A percentile compares a stretch with the other conserved stretches of the same genome.
These are phyloP conservation scores for Alethe diademata DNA, from an alignment of 2,113 vertebrate genomes.

Conservation along the genomic window DNA sequence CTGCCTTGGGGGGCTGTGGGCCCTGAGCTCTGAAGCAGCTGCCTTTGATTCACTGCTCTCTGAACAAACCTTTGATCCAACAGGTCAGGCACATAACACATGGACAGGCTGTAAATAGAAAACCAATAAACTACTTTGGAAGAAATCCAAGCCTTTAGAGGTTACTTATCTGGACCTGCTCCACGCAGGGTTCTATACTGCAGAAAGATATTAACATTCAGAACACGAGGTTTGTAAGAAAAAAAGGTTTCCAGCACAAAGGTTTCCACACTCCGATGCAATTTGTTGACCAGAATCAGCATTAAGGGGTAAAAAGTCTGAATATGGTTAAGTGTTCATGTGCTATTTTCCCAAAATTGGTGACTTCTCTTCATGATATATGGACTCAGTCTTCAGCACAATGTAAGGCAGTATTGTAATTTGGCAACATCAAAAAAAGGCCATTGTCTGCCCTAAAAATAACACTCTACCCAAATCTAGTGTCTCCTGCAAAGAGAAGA, in stretches of 20 bases:
- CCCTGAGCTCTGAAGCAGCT: neutral
- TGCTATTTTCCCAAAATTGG: fast-evolving
- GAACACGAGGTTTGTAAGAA: neutral
- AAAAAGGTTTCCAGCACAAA: neutral
- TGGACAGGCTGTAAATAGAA: neutral
- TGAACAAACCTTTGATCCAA: neutral
- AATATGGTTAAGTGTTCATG: neutral
- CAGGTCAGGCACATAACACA: neutral
- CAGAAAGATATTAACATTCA: neutral
- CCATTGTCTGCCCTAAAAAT: neutral
- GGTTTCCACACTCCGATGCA: neutral
- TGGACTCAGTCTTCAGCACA: neutral
- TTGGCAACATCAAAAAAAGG: neutral
- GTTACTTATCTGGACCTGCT: neutral
- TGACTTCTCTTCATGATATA: neutral
- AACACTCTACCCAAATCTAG: neutral
- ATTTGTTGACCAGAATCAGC: neutral
- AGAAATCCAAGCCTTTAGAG: neutral
- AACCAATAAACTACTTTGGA: neutral
- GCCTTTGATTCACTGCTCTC: neutral
- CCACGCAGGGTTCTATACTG: neutral
- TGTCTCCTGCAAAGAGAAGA: neutral
- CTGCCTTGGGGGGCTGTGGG: fast-evolving
- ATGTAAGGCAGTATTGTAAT: neutral
- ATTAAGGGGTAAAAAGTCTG: neutral